phyloP scores from a whole-genome alignment of 2,888 invertebrate species.

The Eupithecia subfuscata region DNA sequence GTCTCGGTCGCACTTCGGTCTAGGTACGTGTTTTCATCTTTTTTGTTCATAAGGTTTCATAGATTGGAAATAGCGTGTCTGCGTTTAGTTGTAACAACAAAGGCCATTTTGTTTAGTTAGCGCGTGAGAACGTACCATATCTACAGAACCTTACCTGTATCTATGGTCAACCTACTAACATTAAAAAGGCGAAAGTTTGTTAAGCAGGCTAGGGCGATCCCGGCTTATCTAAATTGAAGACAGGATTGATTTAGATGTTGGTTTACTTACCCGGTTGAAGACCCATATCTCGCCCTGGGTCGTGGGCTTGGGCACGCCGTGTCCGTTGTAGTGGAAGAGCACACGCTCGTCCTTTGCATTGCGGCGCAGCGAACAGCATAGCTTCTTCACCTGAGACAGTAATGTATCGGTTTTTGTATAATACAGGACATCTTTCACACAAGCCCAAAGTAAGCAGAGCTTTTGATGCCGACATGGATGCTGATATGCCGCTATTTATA shows the following conservation, averaged over 20 bases:
- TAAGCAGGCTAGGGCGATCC: not conserved
- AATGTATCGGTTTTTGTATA: not conserved
- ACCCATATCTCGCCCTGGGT: conserved; percentile 99
- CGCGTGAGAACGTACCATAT: no score
- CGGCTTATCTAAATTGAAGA: not conserved
- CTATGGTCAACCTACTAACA: not conserved
- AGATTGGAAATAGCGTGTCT: no score
- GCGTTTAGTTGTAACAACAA: no score
- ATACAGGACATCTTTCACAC: not conserved
- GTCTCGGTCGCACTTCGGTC: no score
- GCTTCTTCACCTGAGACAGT: conserved; percentile 90
- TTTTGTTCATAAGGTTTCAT: no score
- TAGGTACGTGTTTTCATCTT: no score
- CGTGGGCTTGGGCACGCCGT: conserved; percentile 99
- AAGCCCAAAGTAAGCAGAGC: not conserved
- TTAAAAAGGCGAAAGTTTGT: not conserved
- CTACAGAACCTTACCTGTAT: no score
- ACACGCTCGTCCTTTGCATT: conserved; percentile 99
- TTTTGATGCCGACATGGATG: not conserved
- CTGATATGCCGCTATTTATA: no score
- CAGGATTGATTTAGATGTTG: not conserved
- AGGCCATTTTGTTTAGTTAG: no score
- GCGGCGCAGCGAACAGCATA: conserved; percentile 96
- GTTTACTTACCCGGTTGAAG: conserved; percentile 93
- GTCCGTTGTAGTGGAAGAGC: conserved; percentile 99